Evolutionary conservation across 2,113 vertebrate species (phyloP).

Genomic region (Cavia aperea): DNA sequence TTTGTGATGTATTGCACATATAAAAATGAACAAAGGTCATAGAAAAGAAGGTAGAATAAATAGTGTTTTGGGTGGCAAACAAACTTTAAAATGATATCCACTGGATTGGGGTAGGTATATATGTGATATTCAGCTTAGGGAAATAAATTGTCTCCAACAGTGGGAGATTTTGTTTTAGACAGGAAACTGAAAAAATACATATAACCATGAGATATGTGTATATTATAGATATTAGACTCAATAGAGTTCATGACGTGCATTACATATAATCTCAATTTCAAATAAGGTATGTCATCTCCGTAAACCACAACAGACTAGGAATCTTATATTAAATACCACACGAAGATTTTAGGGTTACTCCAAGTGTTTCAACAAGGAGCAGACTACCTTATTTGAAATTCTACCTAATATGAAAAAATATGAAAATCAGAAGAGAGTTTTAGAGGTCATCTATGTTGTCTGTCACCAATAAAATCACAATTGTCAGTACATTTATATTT

Average conservation of each 20-base stretch:
- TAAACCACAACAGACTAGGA: not conserved
- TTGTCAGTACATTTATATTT: not conserved
- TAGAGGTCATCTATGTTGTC: not conserved
- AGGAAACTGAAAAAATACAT: not conserved
- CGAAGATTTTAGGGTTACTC: not conserved
- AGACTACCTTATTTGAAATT: not conserved
- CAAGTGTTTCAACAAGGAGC: not conserved
- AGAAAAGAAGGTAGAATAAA: not conserved
- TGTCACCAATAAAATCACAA: not conserved
- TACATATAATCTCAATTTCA: not conserved
- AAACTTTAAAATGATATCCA: not conserved
- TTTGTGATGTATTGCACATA: not conserved
- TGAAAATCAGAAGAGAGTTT: not conserved
- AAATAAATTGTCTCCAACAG: not conserved
- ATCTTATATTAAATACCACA: not conserved
- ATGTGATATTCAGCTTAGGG: not conserved
- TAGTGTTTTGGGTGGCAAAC: not conserved
- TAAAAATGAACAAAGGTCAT: not conserved
- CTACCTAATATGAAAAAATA: constrained; percentile 17
- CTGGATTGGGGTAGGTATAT: not conserved
- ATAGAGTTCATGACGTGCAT: not conserved
- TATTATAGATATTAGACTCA: not conserved
- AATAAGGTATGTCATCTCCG: not conserved
- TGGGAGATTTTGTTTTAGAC: not conserved
- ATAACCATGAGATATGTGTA: not conserved